Conservation (phyloP, 2,888 invertebrate genomes). For the Epinotia bilunana region DNA sequence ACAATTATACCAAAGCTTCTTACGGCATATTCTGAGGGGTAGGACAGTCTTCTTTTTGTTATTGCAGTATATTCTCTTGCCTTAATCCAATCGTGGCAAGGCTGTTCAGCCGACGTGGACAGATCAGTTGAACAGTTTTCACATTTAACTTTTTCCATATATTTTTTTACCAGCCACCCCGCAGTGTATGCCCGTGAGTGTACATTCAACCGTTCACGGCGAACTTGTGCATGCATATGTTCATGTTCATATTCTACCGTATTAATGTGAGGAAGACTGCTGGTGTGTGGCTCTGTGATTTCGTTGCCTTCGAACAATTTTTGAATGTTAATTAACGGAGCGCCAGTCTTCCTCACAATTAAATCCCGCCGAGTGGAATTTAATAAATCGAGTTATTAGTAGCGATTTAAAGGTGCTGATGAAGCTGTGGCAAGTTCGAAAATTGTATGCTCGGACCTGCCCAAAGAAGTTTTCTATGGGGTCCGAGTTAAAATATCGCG, state of each 20-base stretch:
- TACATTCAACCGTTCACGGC: constrained; percentile 8
- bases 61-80: constrained; percentile 3
- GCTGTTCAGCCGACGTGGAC: not conserved
- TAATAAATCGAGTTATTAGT: constrained; percentile 49
- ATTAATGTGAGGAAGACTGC: not conserved
- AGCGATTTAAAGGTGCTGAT: constrained; percentile 50
- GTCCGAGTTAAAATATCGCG: constrained; percentile 22
- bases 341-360: constrained; percentile 48
- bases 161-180: constrained; percentile 10
- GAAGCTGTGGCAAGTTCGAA: constrained; percentile 50
- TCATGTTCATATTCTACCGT: not conserved
- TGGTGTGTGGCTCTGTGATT: not conserved
- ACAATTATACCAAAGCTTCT: not conserved
- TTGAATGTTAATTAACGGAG: constrained; percentile 41
- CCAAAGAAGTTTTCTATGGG: constrained; percentile 50
- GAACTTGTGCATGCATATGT: constrained; percentile 2
- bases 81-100: constrained; percentile 20
- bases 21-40: constrained; percentile 17
- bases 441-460: constrained; percentile 51
- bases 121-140: not conserved
- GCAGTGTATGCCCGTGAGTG: constrained; percentile 22
- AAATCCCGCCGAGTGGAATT: constrained; percentile 45
- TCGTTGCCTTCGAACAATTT: constrained; percentile 7
- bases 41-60: not conserved
- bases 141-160: constrained; percentile 3